phyloP scores from a whole-genome alignment of 2,797 vertebrate genomes.

The Trematomus bernacchii region DNA sequence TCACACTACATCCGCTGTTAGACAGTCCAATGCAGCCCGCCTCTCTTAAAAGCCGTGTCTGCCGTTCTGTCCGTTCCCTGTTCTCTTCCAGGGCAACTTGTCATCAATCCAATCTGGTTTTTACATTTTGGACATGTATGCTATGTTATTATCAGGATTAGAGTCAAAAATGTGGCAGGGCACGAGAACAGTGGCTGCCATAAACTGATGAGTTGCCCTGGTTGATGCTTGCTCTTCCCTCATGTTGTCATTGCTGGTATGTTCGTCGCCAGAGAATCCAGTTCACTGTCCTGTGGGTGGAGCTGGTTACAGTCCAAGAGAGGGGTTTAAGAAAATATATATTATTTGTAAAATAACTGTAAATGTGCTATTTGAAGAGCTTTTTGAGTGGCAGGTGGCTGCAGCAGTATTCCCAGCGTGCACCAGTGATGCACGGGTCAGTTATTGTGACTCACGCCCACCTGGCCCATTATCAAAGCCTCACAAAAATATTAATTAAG shows the following conservation, averaged over 20 bases:
- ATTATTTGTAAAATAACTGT: conserved; percentile 4
- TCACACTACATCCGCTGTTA: conserved; percentile 42
- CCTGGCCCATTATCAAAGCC: too few species aligned
- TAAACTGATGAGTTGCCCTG: conserved; percentile 65
- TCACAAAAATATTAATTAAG: too few species aligned
- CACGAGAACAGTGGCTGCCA: conserved; percentile 3
- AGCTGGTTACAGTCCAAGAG: conserved; percentile 10
- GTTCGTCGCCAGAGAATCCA: conserved; percentile 35
- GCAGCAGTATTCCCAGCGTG: not conserved
- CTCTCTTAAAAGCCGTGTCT: conserved; percentile 44
- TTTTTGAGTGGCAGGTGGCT: not conserved
- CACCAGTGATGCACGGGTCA: not conserved
- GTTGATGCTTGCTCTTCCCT: conserved; percentile 67
- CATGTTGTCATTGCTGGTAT: conserved; percentile 57
- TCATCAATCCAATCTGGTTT: conserved; percentile 41
- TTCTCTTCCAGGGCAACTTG: conserved; percentile 58
- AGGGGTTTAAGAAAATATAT: not conserved
- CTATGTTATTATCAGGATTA: not conserved
- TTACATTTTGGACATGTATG: not conserved
- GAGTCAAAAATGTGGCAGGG: not conserved
- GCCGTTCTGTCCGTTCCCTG: conserved; percentile 43
- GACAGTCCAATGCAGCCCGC: conserved; percentile 52
- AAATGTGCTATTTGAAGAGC: not conserved
- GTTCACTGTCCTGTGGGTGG: conserved; percentile 19
- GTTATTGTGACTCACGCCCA: too few species aligned